phyloP scores from a whole-genome alignment of 1,140 invertebrate genomes.

The Olivierus martensii region DNA sequence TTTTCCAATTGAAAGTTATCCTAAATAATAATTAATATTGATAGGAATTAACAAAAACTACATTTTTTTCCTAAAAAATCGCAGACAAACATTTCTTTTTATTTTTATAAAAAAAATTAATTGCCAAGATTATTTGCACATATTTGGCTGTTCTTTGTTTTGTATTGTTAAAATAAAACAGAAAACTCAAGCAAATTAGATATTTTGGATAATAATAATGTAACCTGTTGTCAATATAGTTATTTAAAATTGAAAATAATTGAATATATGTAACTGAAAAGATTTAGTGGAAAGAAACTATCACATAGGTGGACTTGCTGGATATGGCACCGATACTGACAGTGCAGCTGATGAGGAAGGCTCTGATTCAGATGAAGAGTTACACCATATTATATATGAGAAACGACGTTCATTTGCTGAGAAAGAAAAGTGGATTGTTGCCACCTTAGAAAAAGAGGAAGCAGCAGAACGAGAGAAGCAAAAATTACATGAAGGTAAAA shows the following conservation, averaged over 20 bases:
- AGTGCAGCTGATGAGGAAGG: constrained; percentile 35
- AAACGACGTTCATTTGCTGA: constrained; percentile 38
- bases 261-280: neutral
- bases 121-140: too few species aligned
- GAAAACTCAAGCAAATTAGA: too few species aligned
- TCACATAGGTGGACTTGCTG: constrained; percentile 12
- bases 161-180: too few species aligned
- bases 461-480: constrained; percentile 6
- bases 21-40: too few species aligned
- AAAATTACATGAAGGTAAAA: constrained; percentile 1
- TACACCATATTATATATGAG: constrained; percentile 33
- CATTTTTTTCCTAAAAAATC: too few species aligned
- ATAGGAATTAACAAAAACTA: too few species aligned
- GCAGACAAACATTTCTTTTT: too few species aligned
- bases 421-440: constrained; percentile 39
- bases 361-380: constrained; percentile 36
- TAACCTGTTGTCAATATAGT: neutral
- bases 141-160: too few species aligned
- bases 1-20: too few species aligned
- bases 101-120: too few species aligned
- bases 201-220: neutral
- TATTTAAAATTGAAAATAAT: neutral
- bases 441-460: constrained; percentile 34
- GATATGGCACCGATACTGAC: constrained; percentile 29
- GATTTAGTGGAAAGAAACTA: neutral